Evolutionary conservation across 1,140 invertebrate genomes (phyloP).

Genomic region (Phocides pigmalion): DNA sequence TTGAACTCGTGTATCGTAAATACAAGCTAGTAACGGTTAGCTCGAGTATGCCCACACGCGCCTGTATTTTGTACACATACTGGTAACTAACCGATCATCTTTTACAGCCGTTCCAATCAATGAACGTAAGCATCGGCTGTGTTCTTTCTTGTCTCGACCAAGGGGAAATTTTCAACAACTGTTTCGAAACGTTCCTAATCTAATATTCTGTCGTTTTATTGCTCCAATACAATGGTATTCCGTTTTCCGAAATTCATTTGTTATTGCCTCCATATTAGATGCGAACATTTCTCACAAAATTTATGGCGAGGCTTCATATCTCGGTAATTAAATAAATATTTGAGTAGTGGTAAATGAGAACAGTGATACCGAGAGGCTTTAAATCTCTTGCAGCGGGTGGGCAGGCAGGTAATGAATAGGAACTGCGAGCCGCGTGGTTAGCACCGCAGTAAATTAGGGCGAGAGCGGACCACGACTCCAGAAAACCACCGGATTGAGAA

Average conservation of each 20-base stretch:
- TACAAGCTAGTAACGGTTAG: not conserved
- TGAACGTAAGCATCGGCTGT: slow-evolving; percentile 18
- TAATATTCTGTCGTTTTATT: slow-evolving; percentile 11
- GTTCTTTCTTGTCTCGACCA: slow-evolving; percentile 20
- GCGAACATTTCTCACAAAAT: slow-evolving; percentile 1
- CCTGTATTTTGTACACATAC: slow-evolving; percentile 5
- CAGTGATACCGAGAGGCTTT: slow-evolving; percentile 61
- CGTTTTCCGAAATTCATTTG: slow-evolving; percentile 9
- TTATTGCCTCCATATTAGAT: slow-evolving; percentile 6
- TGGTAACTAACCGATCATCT: slow-evolving; percentile 19
- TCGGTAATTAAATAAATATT: slow-evolving; percentile 62
- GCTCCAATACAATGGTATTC: slow-evolving; percentile 7
- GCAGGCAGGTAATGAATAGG: slow-evolving; percentile 76
- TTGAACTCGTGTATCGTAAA: not conserved
- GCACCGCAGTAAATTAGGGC: slow-evolving; percentile 73
- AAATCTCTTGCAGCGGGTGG: slow-evolving; percentile 61
- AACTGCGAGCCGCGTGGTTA: slow-evolving; percentile 71
- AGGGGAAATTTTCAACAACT: slow-evolving; percentile 15
- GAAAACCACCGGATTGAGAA: slow-evolving; percentile 56
- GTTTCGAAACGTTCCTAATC: slow-evolving; percentile 12
- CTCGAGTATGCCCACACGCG: not conserved
- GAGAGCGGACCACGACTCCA: slow-evolving; percentile 52
- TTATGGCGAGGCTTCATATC: slow-evolving; percentile 18
- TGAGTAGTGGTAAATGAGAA: slow-evolving; percentile 63
- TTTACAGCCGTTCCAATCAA: slow-evolving; percentile 25